These are phyloP conservation scores for Drosophila subpulchrella DNA, from an alignment of 1,140 invertebrate species.

Conservation along the genomic window DNA sequence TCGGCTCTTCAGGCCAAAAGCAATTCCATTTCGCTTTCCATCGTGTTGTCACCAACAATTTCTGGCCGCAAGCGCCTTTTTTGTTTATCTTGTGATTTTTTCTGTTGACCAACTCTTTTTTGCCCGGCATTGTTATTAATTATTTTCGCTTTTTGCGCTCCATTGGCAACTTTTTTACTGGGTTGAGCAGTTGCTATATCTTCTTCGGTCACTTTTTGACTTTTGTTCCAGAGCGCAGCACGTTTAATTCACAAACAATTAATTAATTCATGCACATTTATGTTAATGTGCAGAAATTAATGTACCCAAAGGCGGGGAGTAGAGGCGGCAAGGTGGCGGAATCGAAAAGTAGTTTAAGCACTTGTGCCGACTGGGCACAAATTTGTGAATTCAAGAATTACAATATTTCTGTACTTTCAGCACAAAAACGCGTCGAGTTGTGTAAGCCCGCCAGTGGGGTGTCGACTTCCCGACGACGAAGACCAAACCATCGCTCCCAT, in stretches of 20 bases:
- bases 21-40: slow-evolving; percentile 49
- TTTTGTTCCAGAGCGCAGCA: slow-evolving; percentile 51
- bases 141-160: slow-evolving; percentile 45
- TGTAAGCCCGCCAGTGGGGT: slow-evolving; percentile 39
- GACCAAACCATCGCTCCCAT: slow-evolving; percentile 44
- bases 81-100: slow-evolving; percentile 71
- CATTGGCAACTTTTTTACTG: slow-evolving; percentile 47
- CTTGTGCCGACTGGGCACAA: slow-evolving; percentile 65
- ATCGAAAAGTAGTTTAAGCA: slow-evolving; percentile 73
- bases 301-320: slow-evolving; percentile 47
- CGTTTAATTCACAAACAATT: slow-evolving; percentile 83
- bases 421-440: slow-evolving; percentile 53
- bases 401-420: slow-evolving; percentile 78
- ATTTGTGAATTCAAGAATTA: slow-evolving; percentile 69
- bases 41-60: slow-evolving; percentile 46
- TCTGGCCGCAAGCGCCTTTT: slow-evolving; percentile 70
- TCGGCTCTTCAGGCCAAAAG: slow-evolving; percentile 29
- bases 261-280: slow-evolving; percentile 82
- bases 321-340: slow-evolving; percentile 32
- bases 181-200: slow-evolving; percentile 11
- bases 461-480: slow-evolving; percentile 44
- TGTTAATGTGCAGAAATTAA: slow-evolving; percentile 78
- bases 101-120: slow-evolving; percentile 56
- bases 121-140: slow-evolving; percentile 65
- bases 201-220: slow-evolving; percentile 13